A percentile compares a stretch with the other conserved stretches of the same genome.
Evolutionary conservation across 2,888 invertebrate genomes (phyloP).

Genomic region (Drosophila differens): DNA sequence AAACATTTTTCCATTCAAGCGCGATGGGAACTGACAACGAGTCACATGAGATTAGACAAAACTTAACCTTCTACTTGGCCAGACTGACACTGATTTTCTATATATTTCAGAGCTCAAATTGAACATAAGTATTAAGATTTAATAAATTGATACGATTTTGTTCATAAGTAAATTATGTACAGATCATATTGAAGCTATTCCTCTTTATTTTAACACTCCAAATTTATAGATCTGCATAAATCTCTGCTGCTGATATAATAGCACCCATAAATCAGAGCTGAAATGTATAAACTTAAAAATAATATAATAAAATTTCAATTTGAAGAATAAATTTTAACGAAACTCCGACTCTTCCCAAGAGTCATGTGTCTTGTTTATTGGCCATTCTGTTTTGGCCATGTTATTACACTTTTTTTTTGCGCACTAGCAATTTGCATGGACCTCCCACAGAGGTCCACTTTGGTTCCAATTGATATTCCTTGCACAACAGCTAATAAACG

Average conservation of each 20-base stretch:
- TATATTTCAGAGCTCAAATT: background rate
- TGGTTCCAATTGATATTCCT: conserved; percentile 53
- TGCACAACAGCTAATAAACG: conserved; percentile 22
- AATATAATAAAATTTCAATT: background rate
- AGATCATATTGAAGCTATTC: background rate
- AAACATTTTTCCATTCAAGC: background rate
- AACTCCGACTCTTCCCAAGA: background rate
- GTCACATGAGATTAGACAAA: background rate
- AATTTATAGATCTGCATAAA: background rate
- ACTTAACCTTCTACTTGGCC: background rate
- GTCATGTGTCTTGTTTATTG: background rate
- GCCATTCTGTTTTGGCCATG: background rate
- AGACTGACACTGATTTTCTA: background rate
- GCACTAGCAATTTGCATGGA: conserved; percentile 10
- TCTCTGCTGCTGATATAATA: background rate
- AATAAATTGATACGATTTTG: background rate
- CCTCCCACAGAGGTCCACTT: conserved; percentile 26
- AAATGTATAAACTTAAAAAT: background rate
- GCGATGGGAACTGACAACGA: background rate
- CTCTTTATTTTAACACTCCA: background rate
- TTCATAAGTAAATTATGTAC: background rate
- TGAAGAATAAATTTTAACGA: background rate
- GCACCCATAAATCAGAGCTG: background rate
- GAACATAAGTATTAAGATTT: background rate
- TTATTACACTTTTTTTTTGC: background rate